Base-by-base conservation (phyloP, 2,888 invertebrate genomes). In the Acanthosepion pharaonis region DNA sequence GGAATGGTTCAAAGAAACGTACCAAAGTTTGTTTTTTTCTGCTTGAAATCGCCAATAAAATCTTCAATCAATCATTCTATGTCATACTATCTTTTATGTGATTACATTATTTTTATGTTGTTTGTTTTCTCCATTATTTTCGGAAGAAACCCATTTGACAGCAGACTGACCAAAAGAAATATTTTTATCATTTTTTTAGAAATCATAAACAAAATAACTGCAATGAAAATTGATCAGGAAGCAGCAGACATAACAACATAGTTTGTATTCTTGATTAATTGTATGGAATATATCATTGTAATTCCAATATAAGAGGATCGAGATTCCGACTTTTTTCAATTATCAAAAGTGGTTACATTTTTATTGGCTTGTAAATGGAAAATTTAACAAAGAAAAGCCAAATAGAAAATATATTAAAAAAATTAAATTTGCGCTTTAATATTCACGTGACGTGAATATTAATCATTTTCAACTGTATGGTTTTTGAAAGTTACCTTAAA, bases 141-240 rank as follows among this genome's bases (percentile, higher is more conserved):
- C 78, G 9, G 18, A n/a, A n/a, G n/a, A 78, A 33, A 78, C 5
- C 9, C 11, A 78, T n/a, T n/a, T 23, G n/a, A 9, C n/a, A 33
- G n/a, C 11, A 78, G 78, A 78, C n/a, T 78, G 78, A 78, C 33
- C 78, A 78, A 78, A 78, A 78, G n/a, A 78, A 78, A 33, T 78
- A 78, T 33, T 78, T 78, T 59, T 78, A n/a, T n/a, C 11, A n/a
- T 33, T 33, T 78, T 78, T n/a, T 33, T 15, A 42, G 1, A 78
- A 78, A 78, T 9, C 78, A n/a, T 78, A 78, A 78, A 78, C 78
- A 78, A 78, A 78, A 78, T 11, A 15, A 1, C 9, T 2, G 28
- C n/a, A 93, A 93, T 25, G 49, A n/a, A 92, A 92, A n/a, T 51
- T 28, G 51, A 93, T 53, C 93, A 42, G 15, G 18, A 93, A 93